Evolutionary conservation across 1,140 invertebrate genomes (phyloP).

Genomic region (Metaphire vulgaris): DNA sequence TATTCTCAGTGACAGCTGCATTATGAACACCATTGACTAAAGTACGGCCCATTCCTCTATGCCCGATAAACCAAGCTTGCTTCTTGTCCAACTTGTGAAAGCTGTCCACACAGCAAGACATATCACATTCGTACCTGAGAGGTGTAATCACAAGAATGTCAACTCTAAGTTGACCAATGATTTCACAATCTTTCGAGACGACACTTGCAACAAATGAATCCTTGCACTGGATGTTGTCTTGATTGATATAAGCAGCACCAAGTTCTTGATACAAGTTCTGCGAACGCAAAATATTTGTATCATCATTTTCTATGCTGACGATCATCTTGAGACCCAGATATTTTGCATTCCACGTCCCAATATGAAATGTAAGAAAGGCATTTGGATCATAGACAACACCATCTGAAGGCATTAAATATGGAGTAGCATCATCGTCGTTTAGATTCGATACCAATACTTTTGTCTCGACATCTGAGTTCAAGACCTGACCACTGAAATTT

Average conservation of each 20-base stretch:
- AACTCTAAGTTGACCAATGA: background rate
- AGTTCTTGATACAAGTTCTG: background rate
- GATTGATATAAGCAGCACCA: background rate
- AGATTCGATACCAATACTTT: background rate
- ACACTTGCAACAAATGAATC: background rate
- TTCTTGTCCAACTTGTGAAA: background rate
- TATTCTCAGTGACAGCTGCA: background rate
- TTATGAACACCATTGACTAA: background rate
- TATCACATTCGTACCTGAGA: background rate
- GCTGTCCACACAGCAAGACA: background rate
- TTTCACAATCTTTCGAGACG: background rate
- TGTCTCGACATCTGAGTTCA: too few species aligned
- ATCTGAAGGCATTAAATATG: background rate
- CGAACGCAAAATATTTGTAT: background rate
- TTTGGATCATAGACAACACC: background rate
- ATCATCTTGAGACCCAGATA: background rate
- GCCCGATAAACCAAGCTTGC: constrained; percentile 5
- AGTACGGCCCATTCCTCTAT: constrained; percentile 5
- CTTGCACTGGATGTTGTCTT: background rate
- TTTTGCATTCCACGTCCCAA: background rate
- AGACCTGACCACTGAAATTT: too few species aligned
- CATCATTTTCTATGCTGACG: background rate
- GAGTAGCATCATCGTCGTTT: background rate
- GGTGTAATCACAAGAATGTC: background rate
- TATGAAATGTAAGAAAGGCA: background rate